Evolutionary conservation across 2,797 vertebrate species (phyloP), one percentile per base, ranked within the genome.

Genomic region (Anableps anableps): DNA sequence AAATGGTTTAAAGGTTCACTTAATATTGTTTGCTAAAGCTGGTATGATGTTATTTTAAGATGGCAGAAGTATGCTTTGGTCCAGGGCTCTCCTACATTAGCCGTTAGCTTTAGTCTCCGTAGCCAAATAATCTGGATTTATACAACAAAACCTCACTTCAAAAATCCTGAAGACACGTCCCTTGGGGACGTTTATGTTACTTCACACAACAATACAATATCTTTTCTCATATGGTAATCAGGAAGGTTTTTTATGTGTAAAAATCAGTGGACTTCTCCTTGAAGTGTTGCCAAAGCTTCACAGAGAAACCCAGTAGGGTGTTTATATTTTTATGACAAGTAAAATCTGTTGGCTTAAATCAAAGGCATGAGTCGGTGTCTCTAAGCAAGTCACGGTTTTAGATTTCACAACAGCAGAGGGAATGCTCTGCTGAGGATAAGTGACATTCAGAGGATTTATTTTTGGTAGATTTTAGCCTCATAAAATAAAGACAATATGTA

Each of bases 401-500:
- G 77, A 74, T 81, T 79, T 11, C 53, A 83, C 82, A 41, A 43
- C 29, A 62, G 60, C 60, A 80, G 74, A 79, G 74, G 83, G 62
- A 89, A 82, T 78, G 80, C 83, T 80, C 73, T 77, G 88, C 82
- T 88, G 83, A 90, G 73, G 75, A 70, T 55, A 68, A 74, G 77
- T 76, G 80, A 92, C 94, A 90, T 89, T 92, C 90, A 90, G 68
- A 86, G 76, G 76, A 80, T 82, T 87, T 62, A 73, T 91, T 82
- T 94, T 94, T 93, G 91, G 92, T 92, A 85, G 72, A 80, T 86
- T 84, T 89, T 70, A 86, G 78, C 85, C 87, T 79, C 78, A 47
- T 75, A 82, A 17, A 85, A 53, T 62, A 74, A 87, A 89, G 89
- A 91, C 76, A 83, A 85, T 86, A 76, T 72, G 89, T 85, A 87